Evolutionary conservation across 2,113 vertebrate genomes (phyloP), one percentile per base, ranked within the genome.

Genomic region (Argyrosomus japonicus): DNA sequence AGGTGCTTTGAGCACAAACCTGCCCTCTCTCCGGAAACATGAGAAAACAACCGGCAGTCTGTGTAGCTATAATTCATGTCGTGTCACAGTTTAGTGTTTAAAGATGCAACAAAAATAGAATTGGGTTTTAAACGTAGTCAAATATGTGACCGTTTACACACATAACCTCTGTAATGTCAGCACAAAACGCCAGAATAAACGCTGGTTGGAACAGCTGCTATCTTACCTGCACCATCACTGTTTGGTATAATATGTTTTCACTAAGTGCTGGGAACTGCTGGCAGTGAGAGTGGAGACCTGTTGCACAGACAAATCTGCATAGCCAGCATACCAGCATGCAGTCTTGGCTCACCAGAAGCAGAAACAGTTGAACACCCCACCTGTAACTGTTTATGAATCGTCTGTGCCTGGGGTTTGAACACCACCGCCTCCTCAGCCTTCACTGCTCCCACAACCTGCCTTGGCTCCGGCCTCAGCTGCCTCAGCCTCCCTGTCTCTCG

Each of bases 341-440:
- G 77, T 43, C 57, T 77, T 75, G 72, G 77, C 77, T 85, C 61
- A 1, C 19, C 13, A 11, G 67, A 68, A 69, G 61, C 69, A 65
- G 45, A 86, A 68, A 73, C 51, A 68, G 54, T 65, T 10, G 6
- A 73, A 17, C 58, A 25, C n/a, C 81, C 82, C 82, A 93, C 92
- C 91, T 93, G 90, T 74, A 84, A 76, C 72, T 88, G 85, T 82
- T 86, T 81, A 84, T 58, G 82, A 87, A 72, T 53, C 76, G 17
- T 78, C 76, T 67, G 84, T 2, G 56, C 69, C 78, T 32, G 84
- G 10, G 81, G 19, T 64, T 86, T 72, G n/a, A 87, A 63, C 19
- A 56, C 70, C 70, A 62, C 27, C 21, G 21, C 43, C 79, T 86
- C 82, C 62, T 81, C 80, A 4, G 81, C 77, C 86, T 82, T 77